Conservation (phyloP, 1,140 invertebrate species). For the Coelopa frigida region DNA sequence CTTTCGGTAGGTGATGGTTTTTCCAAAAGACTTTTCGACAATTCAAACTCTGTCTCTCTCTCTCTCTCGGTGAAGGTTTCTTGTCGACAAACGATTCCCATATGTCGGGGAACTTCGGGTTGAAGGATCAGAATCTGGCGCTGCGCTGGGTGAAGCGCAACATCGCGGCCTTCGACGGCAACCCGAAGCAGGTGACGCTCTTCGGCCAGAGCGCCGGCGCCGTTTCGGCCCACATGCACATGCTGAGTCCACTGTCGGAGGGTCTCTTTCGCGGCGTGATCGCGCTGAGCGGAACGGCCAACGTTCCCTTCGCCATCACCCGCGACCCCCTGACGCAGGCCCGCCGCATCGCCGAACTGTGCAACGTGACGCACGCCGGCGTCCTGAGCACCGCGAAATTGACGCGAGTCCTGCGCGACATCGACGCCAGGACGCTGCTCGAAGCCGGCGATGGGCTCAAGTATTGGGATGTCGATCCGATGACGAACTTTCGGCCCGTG, state of each 20-base stretch:
- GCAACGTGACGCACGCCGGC: slow-evolving; percentile 22
- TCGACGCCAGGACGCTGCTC: slow-evolving; percentile 33
- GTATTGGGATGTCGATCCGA: slow-evolving; percentile 45
- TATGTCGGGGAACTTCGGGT: slow-evolving; percentile 51
- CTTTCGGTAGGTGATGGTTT: slow-evolving; percentile 22
- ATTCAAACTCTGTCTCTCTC: background rate
- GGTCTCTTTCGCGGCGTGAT: slow-evolving; percentile 50
- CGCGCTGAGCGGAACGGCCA: slow-evolving; percentile 54
- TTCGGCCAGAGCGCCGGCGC: slow-evolving; percentile 54
- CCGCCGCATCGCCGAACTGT: slow-evolving; percentile 19
- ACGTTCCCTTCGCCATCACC: slow-evolving; percentile 53
- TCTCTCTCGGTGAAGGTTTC: slow-evolving; percentile 24
- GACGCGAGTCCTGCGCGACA: slow-evolving; percentile 37
- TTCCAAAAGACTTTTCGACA: background rate
- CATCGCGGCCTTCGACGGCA: slow-evolving; percentile 40
- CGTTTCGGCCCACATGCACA: slow-evolving; percentile 44
- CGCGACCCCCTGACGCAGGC: slow-evolving; percentile 46
- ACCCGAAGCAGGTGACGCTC: slow-evolving; percentile 50
- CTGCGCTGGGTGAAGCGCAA: slow-evolving; percentile 45
- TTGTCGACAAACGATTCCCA: slow-evolving; percentile 38
- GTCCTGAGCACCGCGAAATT: slow-evolving; percentile 22
- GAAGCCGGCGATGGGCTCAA: slow-evolving; percentile 34
- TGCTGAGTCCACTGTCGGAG: slow-evolving; percentile 43
- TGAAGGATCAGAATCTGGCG: slow-evolving; percentile 52
- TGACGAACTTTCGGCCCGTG: slow-evolving; percentile 46